A percentile compares a stretch with the other conserved stretches of the same genome.
Evolutionary conservation across 2,113 vertebrate genomes (phyloP).

Genomic region (Reinhardtius hippoglossoides): DNA sequence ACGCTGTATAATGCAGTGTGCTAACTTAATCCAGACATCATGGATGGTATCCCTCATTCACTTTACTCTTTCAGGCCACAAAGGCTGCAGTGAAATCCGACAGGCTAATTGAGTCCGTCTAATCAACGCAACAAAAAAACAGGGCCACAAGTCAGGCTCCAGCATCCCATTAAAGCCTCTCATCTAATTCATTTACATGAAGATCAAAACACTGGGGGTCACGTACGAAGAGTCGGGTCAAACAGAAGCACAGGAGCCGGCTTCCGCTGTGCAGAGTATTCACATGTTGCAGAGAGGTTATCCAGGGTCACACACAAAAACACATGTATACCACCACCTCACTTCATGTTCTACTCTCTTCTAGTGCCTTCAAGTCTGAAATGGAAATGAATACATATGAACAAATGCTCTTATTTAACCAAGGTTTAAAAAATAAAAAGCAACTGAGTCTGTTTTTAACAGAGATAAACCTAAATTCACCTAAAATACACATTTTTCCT

Average conservation of each 20-base stretch:
- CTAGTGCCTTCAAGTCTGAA: neutral
- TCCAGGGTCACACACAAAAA: conserved; percentile 13
- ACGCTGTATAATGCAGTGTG: conserved; percentile 27
- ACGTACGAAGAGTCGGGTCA: conserved; percentile 44
- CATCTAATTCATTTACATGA: conserved; percentile 69
- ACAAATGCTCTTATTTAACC: no score
- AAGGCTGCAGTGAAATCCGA: conserved; percentile 57
- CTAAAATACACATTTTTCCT: no score
- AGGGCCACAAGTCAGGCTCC: conserved; percentile 57
- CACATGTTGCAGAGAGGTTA: neutral
- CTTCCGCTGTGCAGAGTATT: neutral
- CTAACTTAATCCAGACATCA: conserved; percentile 63
- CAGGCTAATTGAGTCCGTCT: conserved; percentile 69
- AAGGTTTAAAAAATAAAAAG: no score
- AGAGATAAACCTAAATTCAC: no score
- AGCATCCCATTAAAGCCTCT: conserved; percentile 51
- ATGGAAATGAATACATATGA: neutral
- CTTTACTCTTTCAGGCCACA: conserved; percentile 65
- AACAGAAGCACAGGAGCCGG: conserved; percentile 30
- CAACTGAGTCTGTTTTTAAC: no score
- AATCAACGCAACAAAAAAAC: conserved; percentile 40
- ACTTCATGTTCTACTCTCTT: neutral
- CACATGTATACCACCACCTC: neutral
- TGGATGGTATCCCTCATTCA: conserved; percentile 62
- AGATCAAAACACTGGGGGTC: conserved; percentile 64